These are phyloP conservation scores for Columbina picui DNA, from an alignment of 2,113 vertebrate genomes.

Conservation along the genomic window DNA sequence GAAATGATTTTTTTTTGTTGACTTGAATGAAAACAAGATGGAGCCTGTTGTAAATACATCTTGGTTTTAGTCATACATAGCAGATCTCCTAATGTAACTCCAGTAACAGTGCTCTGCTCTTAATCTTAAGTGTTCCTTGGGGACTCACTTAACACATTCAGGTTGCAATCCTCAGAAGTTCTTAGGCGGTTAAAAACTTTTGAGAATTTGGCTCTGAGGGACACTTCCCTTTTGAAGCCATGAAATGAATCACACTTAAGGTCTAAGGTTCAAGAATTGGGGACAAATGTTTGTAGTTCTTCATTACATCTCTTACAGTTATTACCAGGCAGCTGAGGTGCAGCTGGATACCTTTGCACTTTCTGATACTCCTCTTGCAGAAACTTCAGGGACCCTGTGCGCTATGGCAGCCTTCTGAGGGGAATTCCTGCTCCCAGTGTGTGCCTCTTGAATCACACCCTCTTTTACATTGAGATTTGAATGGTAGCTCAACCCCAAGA, in stretches of 20 bases:
- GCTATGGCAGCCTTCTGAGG: neutral
- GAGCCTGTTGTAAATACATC: neutral
- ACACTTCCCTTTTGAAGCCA: neutral
- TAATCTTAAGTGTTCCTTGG: neutral
- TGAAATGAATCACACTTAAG: neutral
- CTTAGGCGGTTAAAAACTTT: neutral
- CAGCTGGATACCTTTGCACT: neutral
- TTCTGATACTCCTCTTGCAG: neutral
- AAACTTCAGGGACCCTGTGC: rapidly evolving
- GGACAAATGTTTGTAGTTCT: neutral
- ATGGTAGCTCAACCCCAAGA: neutral
- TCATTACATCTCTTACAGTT: rapidly evolving
- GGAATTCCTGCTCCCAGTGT: neutral
- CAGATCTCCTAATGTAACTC: neutral
- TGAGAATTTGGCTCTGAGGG: neutral
- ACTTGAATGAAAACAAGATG: neutral
- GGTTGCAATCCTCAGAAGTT: neutral
- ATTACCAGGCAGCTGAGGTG: neutral
- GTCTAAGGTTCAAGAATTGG: neutral
- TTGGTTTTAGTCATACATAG: neutral
- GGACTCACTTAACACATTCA: neutral
- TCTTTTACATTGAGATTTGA: neutral
- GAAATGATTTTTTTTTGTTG: neutral
- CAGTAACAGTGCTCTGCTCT: neutral
- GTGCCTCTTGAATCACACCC: neutral